These are phyloP conservation scores for Ondatra zibethicus DNA, from an alignment of 2,113 vertebrate genomes.

Conservation along the genomic window DNA sequence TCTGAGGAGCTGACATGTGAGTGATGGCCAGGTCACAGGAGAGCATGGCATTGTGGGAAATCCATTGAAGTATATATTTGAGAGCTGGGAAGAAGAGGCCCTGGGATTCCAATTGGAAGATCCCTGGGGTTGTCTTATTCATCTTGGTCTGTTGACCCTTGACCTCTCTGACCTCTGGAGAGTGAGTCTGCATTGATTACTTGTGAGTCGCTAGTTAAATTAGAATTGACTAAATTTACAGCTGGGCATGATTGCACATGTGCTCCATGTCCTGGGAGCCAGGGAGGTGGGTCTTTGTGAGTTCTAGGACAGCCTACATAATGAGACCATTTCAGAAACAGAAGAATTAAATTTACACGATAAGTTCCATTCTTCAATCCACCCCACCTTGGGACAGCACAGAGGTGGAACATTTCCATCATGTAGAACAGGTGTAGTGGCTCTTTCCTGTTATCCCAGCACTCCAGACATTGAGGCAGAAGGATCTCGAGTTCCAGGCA, in stretches of 20 bases:
- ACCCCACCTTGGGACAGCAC: accelerated
- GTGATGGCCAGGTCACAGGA: no score
- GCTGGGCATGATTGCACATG: background rate
- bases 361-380: background rate
- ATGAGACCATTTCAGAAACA: background rate
- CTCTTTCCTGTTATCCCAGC: background rate
- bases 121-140: conserved; percentile 9
- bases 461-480: background rate
- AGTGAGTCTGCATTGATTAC: background rate
- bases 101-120: background rate
- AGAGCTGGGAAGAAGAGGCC: background rate
- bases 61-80: background rate
- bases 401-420: background rate
- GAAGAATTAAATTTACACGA: background rate
- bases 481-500: background rate
- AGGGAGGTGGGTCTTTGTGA: no score
- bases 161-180: background rate
- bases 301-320: background rate
- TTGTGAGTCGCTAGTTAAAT: background rate
- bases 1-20: background rate
- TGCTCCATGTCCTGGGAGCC: background rate
- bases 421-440: background rate
- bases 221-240: background rate
- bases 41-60: background rate
- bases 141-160: background rate